Conservation (phyloP, 2,113 vertebrate species). For the Camelus dromedarius region DNA sequence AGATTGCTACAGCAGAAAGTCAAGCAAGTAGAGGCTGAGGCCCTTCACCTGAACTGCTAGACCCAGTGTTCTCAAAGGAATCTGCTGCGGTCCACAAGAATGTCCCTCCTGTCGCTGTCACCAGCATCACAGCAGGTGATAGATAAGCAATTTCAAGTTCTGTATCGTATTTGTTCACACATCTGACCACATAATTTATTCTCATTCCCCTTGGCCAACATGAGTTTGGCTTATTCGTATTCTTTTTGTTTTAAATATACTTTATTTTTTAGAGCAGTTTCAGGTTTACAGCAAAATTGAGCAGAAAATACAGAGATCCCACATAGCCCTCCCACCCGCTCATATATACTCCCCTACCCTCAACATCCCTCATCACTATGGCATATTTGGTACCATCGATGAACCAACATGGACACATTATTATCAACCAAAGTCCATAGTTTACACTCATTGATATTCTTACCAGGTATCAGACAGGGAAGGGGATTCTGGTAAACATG, state of each 20-base stretch:
- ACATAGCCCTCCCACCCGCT: too few species aligned
- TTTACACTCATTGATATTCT: neutral
- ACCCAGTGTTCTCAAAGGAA: neutral
- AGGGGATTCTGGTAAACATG: neutral
- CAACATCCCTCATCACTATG: too few species aligned
- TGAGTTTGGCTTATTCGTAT: neutral
- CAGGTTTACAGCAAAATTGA: too few species aligned
- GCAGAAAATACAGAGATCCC: too few species aligned
- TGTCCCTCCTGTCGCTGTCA: neutral
- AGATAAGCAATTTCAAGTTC: neutral
- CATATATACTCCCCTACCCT: too few species aligned
- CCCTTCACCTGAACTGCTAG: accelerated
- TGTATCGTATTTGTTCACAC: neutral
- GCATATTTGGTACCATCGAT: too few species aligned
- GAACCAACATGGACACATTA: too few species aligned
- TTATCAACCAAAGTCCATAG: too few species aligned
- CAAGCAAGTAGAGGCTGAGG: neutral
- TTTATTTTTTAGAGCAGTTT: too few species aligned
- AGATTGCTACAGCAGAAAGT: neutral
- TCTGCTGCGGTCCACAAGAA: accelerated
- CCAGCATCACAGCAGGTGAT: neutral
- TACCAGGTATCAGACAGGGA: neutral
- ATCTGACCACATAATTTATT: neutral
- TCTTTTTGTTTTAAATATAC: neutral
- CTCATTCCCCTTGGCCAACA: neutral